Evolutionary conservation across 2,797 vertebrate species (phyloP).

Genomic region (Malacoctenus gilli): DNA sequence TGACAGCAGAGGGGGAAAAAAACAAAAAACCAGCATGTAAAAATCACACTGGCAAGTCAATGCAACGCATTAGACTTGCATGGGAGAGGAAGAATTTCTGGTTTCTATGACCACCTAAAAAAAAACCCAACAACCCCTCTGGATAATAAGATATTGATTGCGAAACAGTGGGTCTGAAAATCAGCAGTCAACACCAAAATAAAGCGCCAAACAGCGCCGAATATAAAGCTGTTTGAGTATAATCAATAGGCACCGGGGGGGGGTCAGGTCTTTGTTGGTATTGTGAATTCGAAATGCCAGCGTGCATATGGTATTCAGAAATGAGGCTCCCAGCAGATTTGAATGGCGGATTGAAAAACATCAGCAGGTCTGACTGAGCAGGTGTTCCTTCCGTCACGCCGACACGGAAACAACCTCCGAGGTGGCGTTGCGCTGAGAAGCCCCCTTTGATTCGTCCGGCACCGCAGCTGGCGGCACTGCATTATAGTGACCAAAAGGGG

Average conservation of each 20-base stretch:
- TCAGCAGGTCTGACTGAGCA: slow-evolving; percentile 19
- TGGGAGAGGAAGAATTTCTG: slow-evolving; percentile 21
- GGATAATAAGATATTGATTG: no score
- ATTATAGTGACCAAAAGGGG: slow-evolving; percentile 22
- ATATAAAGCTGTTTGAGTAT: slow-evolving; percentile 27
- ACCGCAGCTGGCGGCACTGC: slow-evolving; percentile 8
- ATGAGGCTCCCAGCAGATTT: slow-evolving; percentile 12
- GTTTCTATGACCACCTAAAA: slow-evolving; percentile 39
- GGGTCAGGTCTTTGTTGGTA: slow-evolving; percentile 30
- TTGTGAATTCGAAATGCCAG: slow-evolving; percentile 24
- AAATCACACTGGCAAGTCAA: neutral
- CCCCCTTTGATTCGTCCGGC: slow-evolving; percentile 44
- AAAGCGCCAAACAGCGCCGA: slow-evolving; percentile 19
- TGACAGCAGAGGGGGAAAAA: no score
- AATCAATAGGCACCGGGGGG: slow-evolving; percentile 41
- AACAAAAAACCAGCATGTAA: neutral
- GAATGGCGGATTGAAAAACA: slow-evolving; percentile 14
- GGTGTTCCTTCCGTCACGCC: slow-evolving; percentile 23
- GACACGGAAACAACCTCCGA: slow-evolving; percentile 14
- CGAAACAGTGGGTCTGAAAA: no score
- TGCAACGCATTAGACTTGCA: slow-evolving; percentile 1
- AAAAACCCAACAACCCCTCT: no score
- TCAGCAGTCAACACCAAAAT: slow-evolving; percentile 5
- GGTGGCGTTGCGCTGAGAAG: neutral
- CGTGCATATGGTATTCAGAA: slow-evolving; percentile 27